Conservation (phyloP, 2,888 invertebrate genomes). For the Microctonus brassicae region DNA sequence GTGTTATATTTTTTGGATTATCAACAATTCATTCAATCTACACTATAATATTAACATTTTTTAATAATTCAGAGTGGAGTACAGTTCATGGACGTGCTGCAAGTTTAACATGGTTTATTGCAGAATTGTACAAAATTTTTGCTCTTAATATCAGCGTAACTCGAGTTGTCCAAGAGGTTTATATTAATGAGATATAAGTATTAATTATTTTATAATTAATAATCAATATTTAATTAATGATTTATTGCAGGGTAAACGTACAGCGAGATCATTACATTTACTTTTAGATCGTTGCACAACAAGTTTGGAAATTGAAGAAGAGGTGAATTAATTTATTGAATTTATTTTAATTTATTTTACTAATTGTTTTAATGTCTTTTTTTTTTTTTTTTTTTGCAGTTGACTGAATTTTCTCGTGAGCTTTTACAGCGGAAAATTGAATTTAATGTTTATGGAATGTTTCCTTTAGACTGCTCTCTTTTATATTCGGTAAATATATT, state of each 20-base stretch:
- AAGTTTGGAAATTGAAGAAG: slow-evolving; percentile 9
- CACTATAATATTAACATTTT: slow-evolving; percentile 17
- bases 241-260: slow-evolving; percentile 23
- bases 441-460: slow-evolving; percentile 6
- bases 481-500: background rate
- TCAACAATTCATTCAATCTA: slow-evolving; percentile 23
- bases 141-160: slow-evolving; percentile 24
- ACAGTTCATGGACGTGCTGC: background rate
- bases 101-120: background rate
- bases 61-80: background rate
- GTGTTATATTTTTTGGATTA: background rate
- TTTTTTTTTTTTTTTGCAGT: background rate
- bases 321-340: slow-evolving; percentile 26
- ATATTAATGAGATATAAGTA: background rate
- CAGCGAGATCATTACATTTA: slow-evolving; percentile 21
- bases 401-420: slow-evolving; percentile 3
- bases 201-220: background rate
- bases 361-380: background rate
- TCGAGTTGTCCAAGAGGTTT: slow-evolving; percentile 26
- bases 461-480: slow-evolving; percentile 8
- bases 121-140: background rate
- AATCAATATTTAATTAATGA: background rate
- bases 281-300: slow-evolving; percentile 27
- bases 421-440: background rate
- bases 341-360: background rate